Evolutionary conservation across 2,888 invertebrate species (phyloP), one percentile per base, ranked within the genome.

Genomic region (Acheta domesticus): DNA sequence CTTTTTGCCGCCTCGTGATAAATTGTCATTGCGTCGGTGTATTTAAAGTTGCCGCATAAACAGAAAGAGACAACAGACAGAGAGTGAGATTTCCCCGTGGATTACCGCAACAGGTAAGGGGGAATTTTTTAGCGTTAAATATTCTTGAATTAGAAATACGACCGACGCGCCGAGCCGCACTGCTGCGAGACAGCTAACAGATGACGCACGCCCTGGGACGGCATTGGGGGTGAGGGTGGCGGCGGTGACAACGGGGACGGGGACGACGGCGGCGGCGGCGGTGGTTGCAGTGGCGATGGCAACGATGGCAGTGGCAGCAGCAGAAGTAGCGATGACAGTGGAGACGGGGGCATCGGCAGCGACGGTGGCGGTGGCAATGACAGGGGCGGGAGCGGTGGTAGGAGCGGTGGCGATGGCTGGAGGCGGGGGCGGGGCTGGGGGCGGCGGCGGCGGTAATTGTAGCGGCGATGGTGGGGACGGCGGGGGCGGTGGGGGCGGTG

Each of bases 351-450:
- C 0, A 11, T 3, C 5, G 62, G 14, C 0, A 11, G n/a, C 12
- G 12, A 3, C n/a, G n/a, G n/a, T n/a, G n/a, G n/a, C n/a, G n/a
- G n/a, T n/a, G n/a, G 62, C 14, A 1, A 16, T 5, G n/a, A 2
- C 19, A n/a, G n/a, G n/a, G 74, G 79, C 48, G 81, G 77, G 16
- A 78, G 36, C 49, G 75, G 62, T 62, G n/a, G 62, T 11, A 5
- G 62, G 1, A 11, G 62, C 3, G 0, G 36, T 36, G 5, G 36
- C 36, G 36, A 1, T 36, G 36, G 36, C 0, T 2, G 62, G 4
- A 8, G n/a, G 62, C 3, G 4, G 4, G 0, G 8, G 36, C 0
- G 36, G 36, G 0, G 36, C 0, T 36, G 36, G 36, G 0, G 36
- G 62, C 1, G 1, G 62, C 11, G n/a, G 12, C 3, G n/a, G 62